These are phyloP conservation scores for Scolopax bukidnonensis DNA, from an alignment of 2,797 vertebrate species.

Conservation along the genomic window DNA sequence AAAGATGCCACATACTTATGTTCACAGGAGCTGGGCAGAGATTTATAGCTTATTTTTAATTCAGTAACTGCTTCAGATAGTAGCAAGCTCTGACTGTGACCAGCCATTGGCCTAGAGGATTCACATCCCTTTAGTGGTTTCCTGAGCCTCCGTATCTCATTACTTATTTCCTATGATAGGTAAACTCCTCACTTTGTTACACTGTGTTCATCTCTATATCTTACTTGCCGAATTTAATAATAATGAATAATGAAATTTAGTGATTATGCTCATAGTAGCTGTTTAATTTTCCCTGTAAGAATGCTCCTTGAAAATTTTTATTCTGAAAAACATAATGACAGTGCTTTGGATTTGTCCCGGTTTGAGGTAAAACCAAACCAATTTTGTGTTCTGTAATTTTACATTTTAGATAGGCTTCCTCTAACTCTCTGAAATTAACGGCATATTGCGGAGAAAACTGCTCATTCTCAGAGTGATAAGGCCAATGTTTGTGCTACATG, in stretches of 20 bases:
- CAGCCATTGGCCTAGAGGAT: not conserved
- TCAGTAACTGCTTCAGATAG: not conserved
- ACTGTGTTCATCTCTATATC: not conserved
- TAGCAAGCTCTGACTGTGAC: not conserved
- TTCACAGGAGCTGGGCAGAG: not conserved
- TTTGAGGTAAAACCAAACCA: too few species aligned
- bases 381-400: too few species aligned
- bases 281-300: not conserved
- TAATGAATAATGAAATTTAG: not conserved
- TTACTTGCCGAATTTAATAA: not conserved
- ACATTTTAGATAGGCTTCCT: too few species aligned
- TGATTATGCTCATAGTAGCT: not conserved
- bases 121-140: not conserved
- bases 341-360: not conserved
- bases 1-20: not conserved
- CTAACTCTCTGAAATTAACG: too few species aligned
- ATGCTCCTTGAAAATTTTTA: not conserved
- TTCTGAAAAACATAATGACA: not conserved
- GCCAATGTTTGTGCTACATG: too few species aligned
- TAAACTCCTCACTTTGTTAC: not conserved
- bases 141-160: not conserved
- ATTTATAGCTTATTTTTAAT: not conserved
- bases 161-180: not conserved
- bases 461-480: too few species aligned
- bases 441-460: too few species aligned